phyloP scores from a whole-genome alignment of 2,113 vertebrate species.

The Anarhynchus alexandrinus region DNA sequence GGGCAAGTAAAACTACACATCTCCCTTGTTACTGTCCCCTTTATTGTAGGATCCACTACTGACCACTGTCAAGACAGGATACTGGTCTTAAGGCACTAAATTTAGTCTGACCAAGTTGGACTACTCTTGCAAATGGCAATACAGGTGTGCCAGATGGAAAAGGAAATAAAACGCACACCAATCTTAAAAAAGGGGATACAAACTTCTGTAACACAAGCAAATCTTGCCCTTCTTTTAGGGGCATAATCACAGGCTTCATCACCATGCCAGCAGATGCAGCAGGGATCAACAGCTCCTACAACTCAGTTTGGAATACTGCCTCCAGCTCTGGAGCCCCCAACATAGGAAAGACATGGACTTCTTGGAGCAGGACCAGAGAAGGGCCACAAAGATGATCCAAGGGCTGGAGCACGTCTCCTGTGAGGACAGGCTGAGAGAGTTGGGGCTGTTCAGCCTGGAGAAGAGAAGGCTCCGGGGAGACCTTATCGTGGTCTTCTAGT shows the following conservation, averaged over 20 bases:
- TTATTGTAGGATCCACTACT: not conserved
- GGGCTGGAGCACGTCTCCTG: too few species aligned
- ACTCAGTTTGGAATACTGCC: not conserved
- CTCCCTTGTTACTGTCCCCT: not conserved
- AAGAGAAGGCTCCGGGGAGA: too few species aligned
- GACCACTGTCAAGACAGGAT: not conserved
- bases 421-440: too few species aligned
- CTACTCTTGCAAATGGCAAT: not conserved
- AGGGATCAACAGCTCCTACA: not conserved
- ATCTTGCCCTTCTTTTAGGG: not conserved
- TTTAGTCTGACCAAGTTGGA: not conserved
- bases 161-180: not conserved
- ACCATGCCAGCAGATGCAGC: not conserved
- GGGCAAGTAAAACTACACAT: not conserved
- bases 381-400: too few species aligned
- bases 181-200: not conserved
- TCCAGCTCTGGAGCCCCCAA: too few species aligned
- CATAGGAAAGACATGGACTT: too few species aligned
- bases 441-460: too few species aligned
- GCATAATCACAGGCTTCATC: not conserved
- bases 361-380: too few species aligned
- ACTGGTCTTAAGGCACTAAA: not conserved
- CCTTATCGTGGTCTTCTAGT: too few species aligned
- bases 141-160: not conserved
- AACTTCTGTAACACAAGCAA: not conserved